Base-by-base conservation (phyloP, 2,113 vertebrate species). In the Eurypyga helias region DNA sequence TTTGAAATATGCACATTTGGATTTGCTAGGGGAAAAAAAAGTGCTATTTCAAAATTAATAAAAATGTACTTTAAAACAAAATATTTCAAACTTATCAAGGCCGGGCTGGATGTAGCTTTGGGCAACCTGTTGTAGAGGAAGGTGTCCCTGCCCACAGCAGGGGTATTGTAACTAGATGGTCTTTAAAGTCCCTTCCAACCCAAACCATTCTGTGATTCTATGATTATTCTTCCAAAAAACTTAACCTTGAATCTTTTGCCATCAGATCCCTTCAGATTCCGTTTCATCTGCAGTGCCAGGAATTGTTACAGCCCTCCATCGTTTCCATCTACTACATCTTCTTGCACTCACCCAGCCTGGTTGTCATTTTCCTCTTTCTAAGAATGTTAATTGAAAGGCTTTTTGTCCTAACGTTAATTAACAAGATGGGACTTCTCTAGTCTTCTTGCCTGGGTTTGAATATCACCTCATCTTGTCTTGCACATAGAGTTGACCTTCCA, bases 311-410 rank as follows among this genome's bases (percentile, higher is more conserved):
- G 31, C 16, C 45, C 28, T 57, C 19, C 34, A 28, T 83, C 0
- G 1, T 66, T 90, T 92, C 31, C 31, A 51, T 17, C n/a, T 75
- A 19, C 28, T 45, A 36, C 0, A 0, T 72, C 34, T 54, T 46
- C 62, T 66, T 41, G 36, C 66, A 70, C 6, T 55, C 0, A 0
- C 51, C 41, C 46, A 73, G 11, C 5, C 28, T 80, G 38, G 33
- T 23, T 62, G 23, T 20, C 83, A 46, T 54, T 70, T 69, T 93
- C n/a, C 19, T 66, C 25, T 67, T 75, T 82, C 58, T 73, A 7
- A 0, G 0, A 57, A 66, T 28, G 28, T 17, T 79, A 25, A 52
- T 26, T 24, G 41, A 83, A 28, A 90, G 17, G 2, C 13, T 36
- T 85, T 82, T 82, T 61, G 10, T 33, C 17, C 72, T 41, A 21